Base-by-base conservation (phyloP, 2,797 vertebrate species). In the Helicolenus hilgendorfi region DNA sequence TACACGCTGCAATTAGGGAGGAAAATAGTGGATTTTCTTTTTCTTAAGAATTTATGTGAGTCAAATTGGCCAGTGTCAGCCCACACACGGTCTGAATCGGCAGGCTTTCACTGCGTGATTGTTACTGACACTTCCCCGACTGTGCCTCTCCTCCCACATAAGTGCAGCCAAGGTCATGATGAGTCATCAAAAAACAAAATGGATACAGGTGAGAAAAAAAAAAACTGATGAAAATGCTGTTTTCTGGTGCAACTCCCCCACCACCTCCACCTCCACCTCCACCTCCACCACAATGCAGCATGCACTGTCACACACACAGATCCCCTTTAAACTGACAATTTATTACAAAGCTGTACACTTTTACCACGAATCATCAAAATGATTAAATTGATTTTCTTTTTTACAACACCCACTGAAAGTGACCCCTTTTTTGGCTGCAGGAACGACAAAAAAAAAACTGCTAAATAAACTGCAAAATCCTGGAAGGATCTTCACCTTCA, bases 161-260 rank as follows among this genome's bases (percentile, higher is more conserved):
- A 72, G 77, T 59, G 56, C 33, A 83, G 79, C 80, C 86, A 91
- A 93, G 90, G 94, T 94, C 81, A 86, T 2, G 79, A 90, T 93
- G 92, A 92, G 18, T 84, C 90, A 92, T 89, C 79, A 69, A n/a
- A 91, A 90, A 72, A 79, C 13, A 74, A 86, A 91, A 85, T 77
- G 67, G 63, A 84, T 60, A 76, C 58, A 86, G 76, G 83, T 90
- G 72, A 77, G 71, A 18, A 56, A 70, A 75, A 70, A 75, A 35
- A 45, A 85, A 80, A 53, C 5, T 70, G 70, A 89, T 84, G 77
- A 84, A 89, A 88, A 64, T 5, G 22, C 31, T 9, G n/a, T 69
- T 85, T 77, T 77, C 15, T 70, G 27, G 14, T 35, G 20, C 31
- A 41, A 41, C 60, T 10, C 36, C 36, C 10, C 55, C 5, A 2